Base-by-base conservation (phyloP, 1,140 invertebrate genomes). In the Tetraneura akinire region DNA sequence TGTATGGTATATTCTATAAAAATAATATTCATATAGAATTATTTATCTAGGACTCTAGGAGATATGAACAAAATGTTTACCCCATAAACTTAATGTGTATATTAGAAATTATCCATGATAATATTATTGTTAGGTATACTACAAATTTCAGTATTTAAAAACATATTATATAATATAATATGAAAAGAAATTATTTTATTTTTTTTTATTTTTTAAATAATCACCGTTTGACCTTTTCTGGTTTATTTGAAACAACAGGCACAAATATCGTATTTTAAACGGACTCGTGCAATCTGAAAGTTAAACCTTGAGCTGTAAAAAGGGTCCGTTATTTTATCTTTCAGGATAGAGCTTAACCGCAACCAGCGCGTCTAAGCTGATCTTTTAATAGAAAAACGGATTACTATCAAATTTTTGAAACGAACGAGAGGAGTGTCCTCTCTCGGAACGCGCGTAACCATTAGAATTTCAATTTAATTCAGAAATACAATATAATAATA, bases 301-400 rank as follows among this genome's bases (percentile, higher is more conserved):
- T 74, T 53, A 74, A 78, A 78, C 74, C 74, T 62, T 60, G 23
- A 62, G 55, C 74, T 74, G 71, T 55, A 57, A 78, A 76, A 78
- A 42, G 53, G 74, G 74, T 32, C 53, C n/a, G 42, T 78, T n/a
- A n/a, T n/a, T 78, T 78, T 78, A 78, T 78, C 55, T 78, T 78
- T 10, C 23, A n/a, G 9, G 74, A 21, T 62, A 16, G 16, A 42
- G 49, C 51, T 76, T 42, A 76, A 76, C 26, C 73, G 21, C 73
- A 18, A 14, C 51, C 73, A 29, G 51, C 26, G 53, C 51, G n/a
- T 55, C n/a, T 76, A 49, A 42, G 55, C 55, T 42, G 53, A 60
- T 55, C 53, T 78, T 78, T 62, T 60, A 78, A 78, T 78, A 62
- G 74, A 78, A 78, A 78, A 78, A 60, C 74, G 74, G 29, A 45